Evolutionary conservation across 1,140 invertebrate species (phyloP).

Genomic region (Drosophila sechellia): DNA sequence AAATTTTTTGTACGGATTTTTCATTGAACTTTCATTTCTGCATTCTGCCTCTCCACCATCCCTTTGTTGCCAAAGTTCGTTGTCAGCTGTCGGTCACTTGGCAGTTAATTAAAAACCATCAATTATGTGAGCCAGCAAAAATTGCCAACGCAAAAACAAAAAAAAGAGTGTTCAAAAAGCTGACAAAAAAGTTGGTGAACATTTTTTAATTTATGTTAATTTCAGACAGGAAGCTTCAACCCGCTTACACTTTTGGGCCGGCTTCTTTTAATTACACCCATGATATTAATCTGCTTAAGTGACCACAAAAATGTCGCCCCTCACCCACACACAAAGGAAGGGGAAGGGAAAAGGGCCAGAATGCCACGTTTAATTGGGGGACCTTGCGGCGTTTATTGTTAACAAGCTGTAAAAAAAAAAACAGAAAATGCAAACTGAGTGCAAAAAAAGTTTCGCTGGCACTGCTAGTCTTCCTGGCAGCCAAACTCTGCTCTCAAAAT

Average conservation of each 20-base stretch:
- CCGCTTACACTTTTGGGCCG: conserved; percentile 32
- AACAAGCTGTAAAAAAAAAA: conserved; percentile 67
- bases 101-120: conserved; percentile 82
- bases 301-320: conserved; percentile 82
- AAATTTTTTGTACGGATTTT: conserved; percentile 35
- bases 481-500: conserved; percentile 8
- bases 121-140: conserved; percentile 67
- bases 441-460: conserved; percentile 48
- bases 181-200: conserved; percentile 62
- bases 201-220: conserved; percentile 82
- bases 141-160: conserved; percentile 12
- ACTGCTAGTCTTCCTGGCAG: conserved; percentile 55
- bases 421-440: conserved; percentile 4
- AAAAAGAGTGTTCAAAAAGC: conserved; percentile 20
- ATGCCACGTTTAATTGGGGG: conserved; percentile 68
- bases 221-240: conserved; percentile 47
- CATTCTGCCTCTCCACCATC: neutral
- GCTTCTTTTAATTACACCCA: conserved; percentile 81
- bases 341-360: neutral
- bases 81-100: conserved; percentile 79
- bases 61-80: conserved; percentile 31
- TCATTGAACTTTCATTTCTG: conserved; percentile 27
- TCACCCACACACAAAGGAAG: conserved; percentile 2
- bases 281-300: conserved; percentile 84
- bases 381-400: conserved; percentile 76